Conservation (phyloP, 2,797 vertebrate species). For the Tangara arthus region DNA sequence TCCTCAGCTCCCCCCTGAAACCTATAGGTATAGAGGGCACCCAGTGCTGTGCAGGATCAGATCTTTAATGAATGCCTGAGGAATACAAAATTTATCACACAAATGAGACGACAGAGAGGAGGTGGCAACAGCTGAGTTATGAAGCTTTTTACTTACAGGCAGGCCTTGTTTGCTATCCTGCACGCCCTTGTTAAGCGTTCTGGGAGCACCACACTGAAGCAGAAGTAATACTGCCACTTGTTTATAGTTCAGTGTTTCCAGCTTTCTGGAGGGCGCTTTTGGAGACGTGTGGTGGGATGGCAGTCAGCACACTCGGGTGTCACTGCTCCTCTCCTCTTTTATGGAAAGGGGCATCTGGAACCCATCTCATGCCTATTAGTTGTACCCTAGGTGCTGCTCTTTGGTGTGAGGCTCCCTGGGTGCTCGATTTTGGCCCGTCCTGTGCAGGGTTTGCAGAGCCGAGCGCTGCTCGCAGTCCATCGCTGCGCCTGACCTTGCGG, state of each 20-base stretch:
- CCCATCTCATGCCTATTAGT: background rate
- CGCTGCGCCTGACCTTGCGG: constrained; percentile 55
- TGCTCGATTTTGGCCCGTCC: background rate
- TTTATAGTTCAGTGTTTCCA: background rate
- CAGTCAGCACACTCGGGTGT: background rate
- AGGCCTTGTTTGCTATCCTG: background rate
- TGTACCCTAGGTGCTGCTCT: background rate
- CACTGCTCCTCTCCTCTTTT: background rate
- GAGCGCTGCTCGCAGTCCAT: background rate
- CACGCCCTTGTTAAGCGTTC: background rate
- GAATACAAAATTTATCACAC: constrained; percentile 11
- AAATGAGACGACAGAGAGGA: background rate
- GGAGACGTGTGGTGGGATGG: background rate
- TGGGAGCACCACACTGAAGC: background rate
- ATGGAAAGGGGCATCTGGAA: background rate
- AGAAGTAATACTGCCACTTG: background rate
- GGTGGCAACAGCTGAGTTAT: constrained; percentile 5
- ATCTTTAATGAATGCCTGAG: background rate
- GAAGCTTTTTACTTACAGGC: background rate
- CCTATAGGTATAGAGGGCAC: background rate
- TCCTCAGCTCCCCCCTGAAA: background rate
- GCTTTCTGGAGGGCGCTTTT: background rate
- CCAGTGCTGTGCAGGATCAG: background rate
- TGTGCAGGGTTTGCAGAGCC: background rate
- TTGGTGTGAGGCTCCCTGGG: background rate